Base-by-base conservation (phyloP, 2,113 vertebrate genomes). In the Gorilla gorilla region DNA sequence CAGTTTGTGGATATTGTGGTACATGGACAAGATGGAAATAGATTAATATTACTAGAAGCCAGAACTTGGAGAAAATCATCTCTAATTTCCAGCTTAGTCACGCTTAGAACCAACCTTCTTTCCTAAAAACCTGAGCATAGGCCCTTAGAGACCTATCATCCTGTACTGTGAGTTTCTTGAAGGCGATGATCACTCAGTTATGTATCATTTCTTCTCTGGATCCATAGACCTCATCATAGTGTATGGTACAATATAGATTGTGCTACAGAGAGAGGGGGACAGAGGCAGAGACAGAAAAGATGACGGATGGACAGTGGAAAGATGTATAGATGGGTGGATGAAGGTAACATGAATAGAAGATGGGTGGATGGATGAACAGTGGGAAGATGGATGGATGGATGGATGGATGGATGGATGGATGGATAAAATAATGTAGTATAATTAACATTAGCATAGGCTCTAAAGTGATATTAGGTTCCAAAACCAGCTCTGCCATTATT, bases 1-100 rank as follows among this genome's bases (percentile, higher is more conserved):
- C 32, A 52, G 10, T 79, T 18, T 83, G 48, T 72, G 82, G 52
- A 17, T 80, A 86, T 43, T 50, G 8, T 81, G 70, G 12, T 57
- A 66, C 35, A 45, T 5, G 11, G 87, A 27, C 8, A 59, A 79
- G 48, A 81, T 55, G 23, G 84, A 95, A 93, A 95, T 76, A 92
- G 66, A 93, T 72, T 38, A 48, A 14, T 30, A 73, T 57, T 83
- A 83, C n/a, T 61, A 84, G 94, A 97, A 92, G 89, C 59, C 78
- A 91, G 78, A 88, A 92, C 20, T 30, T 27, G 30, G 57, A 89
- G 89, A 73, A 94, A 90, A 79, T 59, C 32, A 23, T 6, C 45
- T 64, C 43, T 57, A 75, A 80, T 81, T 75, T 76, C 88, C 76
- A 93, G 32, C 57, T 93, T 30, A 43, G 32, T 82, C 66, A 43